Evolutionary conservation across 2,888 invertebrate species (phyloP).

Genomic region (Parelbella ahira): DNA sequence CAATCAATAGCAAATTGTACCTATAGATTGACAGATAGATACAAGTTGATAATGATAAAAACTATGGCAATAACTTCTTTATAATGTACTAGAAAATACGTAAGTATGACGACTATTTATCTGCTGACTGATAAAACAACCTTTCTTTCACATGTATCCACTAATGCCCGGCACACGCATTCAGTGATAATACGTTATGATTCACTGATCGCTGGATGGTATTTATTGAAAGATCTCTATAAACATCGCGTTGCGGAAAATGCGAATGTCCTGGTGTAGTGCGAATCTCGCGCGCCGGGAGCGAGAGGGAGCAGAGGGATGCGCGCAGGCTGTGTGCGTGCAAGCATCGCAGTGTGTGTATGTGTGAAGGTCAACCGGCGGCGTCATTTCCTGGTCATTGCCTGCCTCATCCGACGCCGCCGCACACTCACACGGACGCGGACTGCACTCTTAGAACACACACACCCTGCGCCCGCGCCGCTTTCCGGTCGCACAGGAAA

Average conservation of each 20-base stretch:
- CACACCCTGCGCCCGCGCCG: conserved; percentile 42
- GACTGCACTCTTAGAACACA: conserved; percentile 43
- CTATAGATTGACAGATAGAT: too few species aligned
- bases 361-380: conserved; percentile 72
- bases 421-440: conserved; percentile 36
- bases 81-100: conserved; percentile 2
- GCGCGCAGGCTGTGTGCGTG: conserved; percentile 32
- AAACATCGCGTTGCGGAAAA: too few species aligned
- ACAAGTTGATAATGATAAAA: too few species aligned
- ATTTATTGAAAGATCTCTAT: too few species aligned
- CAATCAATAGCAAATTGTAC: too few species aligned
- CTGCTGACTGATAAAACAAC: conserved; percentile 1
- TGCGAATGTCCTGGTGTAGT: conserved; percentile 29
- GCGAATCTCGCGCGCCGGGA: conserved; percentile 30
- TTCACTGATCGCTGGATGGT: too few species aligned
- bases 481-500: conserved; percentile 71
- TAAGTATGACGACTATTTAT: background rate
- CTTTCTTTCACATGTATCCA: too few species aligned
- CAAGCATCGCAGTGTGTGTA: conserved; percentile 35
- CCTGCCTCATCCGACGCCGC: conserved; percentile 56
- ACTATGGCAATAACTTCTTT: conserved; percentile 1
- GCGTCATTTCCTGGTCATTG: conserved; percentile 80
- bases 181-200: too few species aligned
- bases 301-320: conserved; percentile 42
- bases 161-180: too few species aligned